Conservation (phyloP, 2,888 invertebrate genomes). For the Lycophotia porphyrea region DNA sequence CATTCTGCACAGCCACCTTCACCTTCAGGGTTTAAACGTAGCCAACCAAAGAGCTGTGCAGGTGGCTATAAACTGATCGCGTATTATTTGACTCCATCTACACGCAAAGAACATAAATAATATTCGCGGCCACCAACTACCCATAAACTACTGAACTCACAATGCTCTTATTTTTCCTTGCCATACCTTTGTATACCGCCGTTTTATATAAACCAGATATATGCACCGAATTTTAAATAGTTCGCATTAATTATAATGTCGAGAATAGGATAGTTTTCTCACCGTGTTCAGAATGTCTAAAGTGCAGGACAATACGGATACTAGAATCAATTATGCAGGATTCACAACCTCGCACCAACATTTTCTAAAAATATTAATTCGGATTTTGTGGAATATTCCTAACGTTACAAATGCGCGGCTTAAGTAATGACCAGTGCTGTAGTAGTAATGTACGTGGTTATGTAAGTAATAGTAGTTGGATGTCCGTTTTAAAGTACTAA, state of each 20-base stretch:
- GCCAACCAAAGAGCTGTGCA: too few relatives aligned
- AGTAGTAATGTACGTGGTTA: too few relatives aligned
- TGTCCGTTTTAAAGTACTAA: constrained; percentile 2
- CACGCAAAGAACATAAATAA: not conserved
- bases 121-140: not conserved
- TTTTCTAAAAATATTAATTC: constrained; percentile 16
- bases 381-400: constrained; percentile 18
- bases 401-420: constrained; percentile 5
- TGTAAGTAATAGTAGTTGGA: too few relatives aligned
- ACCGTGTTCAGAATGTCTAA: not conserved
- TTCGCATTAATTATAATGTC: constrained; percentile 1
- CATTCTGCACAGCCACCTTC: too few relatives aligned
- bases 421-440: constrained; percentile 27
- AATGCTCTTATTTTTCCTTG: not conserved
- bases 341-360: not conserved
- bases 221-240: not conserved
- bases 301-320: not conserved
- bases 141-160: constrained; percentile 32
- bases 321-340: constrained; percentile 9
- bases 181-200: not conserved
- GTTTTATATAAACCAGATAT: constrained; percentile 3
- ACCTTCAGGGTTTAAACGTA: too few relatives aligned
- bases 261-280: constrained; percentile 4
- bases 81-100: too few relatives aligned
- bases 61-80: too few relatives aligned